These are phyloP conservation scores for Beris morrisii DNA, from an alignment of 2,888 invertebrate genomes.

Conservation along the genomic window DNA sequence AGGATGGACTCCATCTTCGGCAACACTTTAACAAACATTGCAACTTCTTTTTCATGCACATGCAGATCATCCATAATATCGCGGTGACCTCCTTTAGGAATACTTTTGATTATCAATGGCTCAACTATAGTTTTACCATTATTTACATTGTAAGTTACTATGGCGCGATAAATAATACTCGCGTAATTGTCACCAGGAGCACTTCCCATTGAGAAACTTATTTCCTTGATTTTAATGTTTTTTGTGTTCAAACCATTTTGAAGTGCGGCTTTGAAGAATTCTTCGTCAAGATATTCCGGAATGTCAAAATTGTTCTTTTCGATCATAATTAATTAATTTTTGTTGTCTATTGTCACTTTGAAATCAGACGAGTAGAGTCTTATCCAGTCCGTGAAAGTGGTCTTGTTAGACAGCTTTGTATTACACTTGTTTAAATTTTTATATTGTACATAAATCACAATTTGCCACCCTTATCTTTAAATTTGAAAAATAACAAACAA, in stretches of 20 bases:
- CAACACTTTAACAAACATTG: conserved; percentile 42
- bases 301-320: neutral
- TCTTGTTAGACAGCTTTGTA: no score
- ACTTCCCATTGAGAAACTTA: conserved; percentile 21
- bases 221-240: conserved; percentile 3
- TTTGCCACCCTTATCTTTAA: no score
- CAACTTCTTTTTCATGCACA: conserved; percentile 42
- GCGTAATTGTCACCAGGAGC: conserved; percentile 30
- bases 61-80: conserved; percentile 38
- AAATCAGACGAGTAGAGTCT: no score
- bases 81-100: conserved; percentile 35
- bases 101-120: conserved; percentile 39
- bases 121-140: conserved; percentile 30
- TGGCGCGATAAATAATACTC: conserved; percentile 32
- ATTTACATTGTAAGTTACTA: neutral
- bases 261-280: conserved; percentile 22
- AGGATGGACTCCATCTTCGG: conserved; percentile 39
- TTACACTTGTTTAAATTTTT: no score
- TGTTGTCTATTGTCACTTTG: neutral
- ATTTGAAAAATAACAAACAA: no score
- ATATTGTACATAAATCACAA: no score
- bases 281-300: conserved; percentile 12
- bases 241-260: conserved; percentile 11
- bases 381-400: no score
- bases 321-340: neutral